These are phyloP conservation scores for Heteromyza rotundicornis DNA, from an alignment of 2,888 invertebrate genomes.

Conservation along the genomic window DNA sequence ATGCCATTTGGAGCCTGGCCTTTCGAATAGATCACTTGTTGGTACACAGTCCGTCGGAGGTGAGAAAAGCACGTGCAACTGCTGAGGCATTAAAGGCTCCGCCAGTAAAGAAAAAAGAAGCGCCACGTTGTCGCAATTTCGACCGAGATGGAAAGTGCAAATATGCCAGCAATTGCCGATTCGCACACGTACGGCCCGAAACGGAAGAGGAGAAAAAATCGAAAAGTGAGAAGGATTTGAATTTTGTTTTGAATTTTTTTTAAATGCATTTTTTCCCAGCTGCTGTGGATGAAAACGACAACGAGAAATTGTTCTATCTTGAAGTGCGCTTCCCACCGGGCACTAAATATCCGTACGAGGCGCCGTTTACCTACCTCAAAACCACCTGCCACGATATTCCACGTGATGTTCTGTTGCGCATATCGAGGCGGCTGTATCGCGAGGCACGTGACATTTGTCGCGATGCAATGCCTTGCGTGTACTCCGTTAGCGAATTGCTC, in stretches of 20 bases:
- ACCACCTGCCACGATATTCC: conserved; percentile 70
- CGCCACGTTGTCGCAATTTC: conserved; percentile 67
- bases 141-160: conserved; percentile 69
- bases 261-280: conserved; percentile 12
- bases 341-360: conserved; percentile 76
- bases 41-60: conserved; percentile 66
- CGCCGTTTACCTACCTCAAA: conserved; percentile 75
- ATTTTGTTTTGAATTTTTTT: background rate
- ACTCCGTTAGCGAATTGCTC: conserved; percentile 73
- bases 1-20: conserved; percentile 74
- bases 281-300: conserved; percentile 50
- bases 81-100: conserved; percentile 48
- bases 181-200: conserved; percentile 68
- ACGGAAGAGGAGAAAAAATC: conserved; percentile 43
- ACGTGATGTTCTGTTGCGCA: conserved; percentile 69
- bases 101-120: conserved; percentile 51
- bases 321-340: conserved; percentile 78
- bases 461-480: conserved; percentile 76
- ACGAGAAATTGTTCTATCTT: conserved; percentile 68
- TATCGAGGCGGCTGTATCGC: conserved; percentile 71
- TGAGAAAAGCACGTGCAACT: conserved; percentile 59
- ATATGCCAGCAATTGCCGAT: conserved; percentile 77
- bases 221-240: conserved; percentile 18
- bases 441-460: conserved; percentile 71
- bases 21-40: conserved; percentile 73